Evolutionary conservation across 2,113 vertebrate species (phyloP).

Genomic region (Eulemur rufifrons): DNA sequence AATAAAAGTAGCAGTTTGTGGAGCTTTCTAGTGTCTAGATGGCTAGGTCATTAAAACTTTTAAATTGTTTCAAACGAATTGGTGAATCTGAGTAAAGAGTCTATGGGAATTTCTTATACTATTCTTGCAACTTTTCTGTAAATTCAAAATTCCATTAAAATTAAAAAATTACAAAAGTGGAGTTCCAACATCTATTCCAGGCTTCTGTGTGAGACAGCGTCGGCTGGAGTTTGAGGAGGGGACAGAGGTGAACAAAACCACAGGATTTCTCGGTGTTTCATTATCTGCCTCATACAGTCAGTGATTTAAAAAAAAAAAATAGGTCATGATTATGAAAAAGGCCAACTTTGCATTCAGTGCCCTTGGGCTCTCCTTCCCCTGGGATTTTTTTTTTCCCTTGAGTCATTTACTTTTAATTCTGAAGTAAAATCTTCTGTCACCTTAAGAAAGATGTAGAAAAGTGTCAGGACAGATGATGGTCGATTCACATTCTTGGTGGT

Average conservation of each 20-base stretch:
- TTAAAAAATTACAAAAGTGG: not conserved
- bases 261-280: not conserved
- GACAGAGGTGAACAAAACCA: not conserved
- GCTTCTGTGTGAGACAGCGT: not conserved
- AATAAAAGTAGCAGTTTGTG: not conserved
- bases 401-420: not conserved
- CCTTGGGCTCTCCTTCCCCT: not conserved
- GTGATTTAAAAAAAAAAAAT: not conserved
- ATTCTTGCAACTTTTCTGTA: not conserved
- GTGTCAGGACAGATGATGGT: not conserved
- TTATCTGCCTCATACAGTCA: not conserved
- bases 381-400: not conserved
- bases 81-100: not conserved
- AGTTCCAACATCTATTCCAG: not conserved
- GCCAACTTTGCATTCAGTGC: not conserved
- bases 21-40: not conserved
- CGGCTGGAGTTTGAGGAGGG: not conserved
- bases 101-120: not conserved
- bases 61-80: not conserved
- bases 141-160: constrained; percentile 11
- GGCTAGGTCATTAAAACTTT: not conserved
- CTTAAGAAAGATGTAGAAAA: not conserved
- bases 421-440: constrained; percentile 2
- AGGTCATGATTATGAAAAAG: not conserved
- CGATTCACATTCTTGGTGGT: not conserved